Base-by-base conservation (phyloP, 2,888 invertebrate species). In the Sisyra nigra region DNA sequence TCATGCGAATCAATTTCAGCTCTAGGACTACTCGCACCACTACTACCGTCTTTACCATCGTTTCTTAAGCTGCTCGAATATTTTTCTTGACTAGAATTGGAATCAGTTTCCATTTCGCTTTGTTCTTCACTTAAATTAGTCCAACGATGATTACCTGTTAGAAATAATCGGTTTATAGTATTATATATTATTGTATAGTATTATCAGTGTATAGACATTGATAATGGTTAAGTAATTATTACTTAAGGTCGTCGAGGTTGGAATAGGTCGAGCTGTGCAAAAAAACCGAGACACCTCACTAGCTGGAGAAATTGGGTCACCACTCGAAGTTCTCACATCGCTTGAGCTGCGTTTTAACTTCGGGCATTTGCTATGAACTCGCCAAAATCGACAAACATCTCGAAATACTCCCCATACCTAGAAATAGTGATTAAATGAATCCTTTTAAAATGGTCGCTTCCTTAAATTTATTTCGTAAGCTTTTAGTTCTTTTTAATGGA, bases 331-430 rank as follows among this genome's bases (percentile, higher is more conserved):
- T 44, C 66, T 66, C 14, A 67, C 64, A 51, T 74, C 72, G 51
- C 76, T 74, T 13, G 69, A 68, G 33, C 71, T 70, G 45, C 73
- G 62, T 51, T 70, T 71, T 15, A 75, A 62, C 52, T 76, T 74
- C 2, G 77, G 73, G 59, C 75, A 77, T 57, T 80, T 80, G 54
- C 63, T 76, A 53, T 79, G 74, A 2, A 80, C 76, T 7, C 80
- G 71, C 80, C 80, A 82, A 58, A 80, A 80, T 2, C 78, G 71
- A 44, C 79, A 79, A 1, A 76, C 72, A 55, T 84, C 83, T n/a
- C 76, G 68, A 55, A 86, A 85, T 3, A 86, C 80, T 7, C 74
- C 68, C 66, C 71, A 74, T 2, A 85, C 84, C 80, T 84, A 56
- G 0, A 47, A 39, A n/a, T 5, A 48, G 46, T 45, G 34, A 48